phyloP scores from a whole-genome alignment of 2,113 vertebrate genomes.

The Salvelinus sp. region DNA sequence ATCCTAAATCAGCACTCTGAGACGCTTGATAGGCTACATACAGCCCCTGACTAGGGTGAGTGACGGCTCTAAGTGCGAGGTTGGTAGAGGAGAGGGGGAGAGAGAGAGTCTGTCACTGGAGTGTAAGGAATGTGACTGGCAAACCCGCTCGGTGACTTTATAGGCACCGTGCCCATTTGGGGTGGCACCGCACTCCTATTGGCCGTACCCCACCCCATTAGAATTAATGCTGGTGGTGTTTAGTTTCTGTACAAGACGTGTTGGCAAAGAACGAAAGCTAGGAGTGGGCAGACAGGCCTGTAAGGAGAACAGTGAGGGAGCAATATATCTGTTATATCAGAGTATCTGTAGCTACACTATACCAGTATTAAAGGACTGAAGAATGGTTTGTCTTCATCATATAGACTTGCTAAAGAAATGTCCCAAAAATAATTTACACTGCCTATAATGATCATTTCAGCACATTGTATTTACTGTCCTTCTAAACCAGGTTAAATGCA shows the following conservation, averaged over 20 bases:
- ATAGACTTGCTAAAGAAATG: background rate
- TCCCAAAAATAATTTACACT: too few relatives aligned
- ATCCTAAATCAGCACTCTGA: too few relatives aligned
- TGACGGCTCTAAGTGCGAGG: too few relatives aligned
- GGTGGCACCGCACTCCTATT: conserved; percentile 2
- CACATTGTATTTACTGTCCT: too few relatives aligned
- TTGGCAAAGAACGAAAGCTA: background rate
- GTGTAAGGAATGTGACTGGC: conserved; percentile 15
- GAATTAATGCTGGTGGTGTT: background rate
- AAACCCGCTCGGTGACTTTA: conserved; percentile 15
- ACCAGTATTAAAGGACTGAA: background rate
- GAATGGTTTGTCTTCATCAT: background rate
- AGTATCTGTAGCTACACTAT: background rate
- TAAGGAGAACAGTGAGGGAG: background rate
- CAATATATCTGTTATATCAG: background rate
- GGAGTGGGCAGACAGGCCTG: background rate
- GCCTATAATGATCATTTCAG: too few relatives aligned
- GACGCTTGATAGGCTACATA: too few relatives aligned
- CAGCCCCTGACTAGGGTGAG: too few relatives aligned
- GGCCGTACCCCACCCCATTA: background rate
- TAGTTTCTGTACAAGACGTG: conserved; percentile 1
- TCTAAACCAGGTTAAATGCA: too few relatives aligned
- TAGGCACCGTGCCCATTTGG: conserved; percentile 6
- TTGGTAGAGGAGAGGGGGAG: background rate
- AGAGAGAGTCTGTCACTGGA: background rate